Evolutionary conservation across 2,797 vertebrate genomes (phyloP), one percentile per base, ranked within the genome.

Genomic region (Numenius phaeopus): DNA sequence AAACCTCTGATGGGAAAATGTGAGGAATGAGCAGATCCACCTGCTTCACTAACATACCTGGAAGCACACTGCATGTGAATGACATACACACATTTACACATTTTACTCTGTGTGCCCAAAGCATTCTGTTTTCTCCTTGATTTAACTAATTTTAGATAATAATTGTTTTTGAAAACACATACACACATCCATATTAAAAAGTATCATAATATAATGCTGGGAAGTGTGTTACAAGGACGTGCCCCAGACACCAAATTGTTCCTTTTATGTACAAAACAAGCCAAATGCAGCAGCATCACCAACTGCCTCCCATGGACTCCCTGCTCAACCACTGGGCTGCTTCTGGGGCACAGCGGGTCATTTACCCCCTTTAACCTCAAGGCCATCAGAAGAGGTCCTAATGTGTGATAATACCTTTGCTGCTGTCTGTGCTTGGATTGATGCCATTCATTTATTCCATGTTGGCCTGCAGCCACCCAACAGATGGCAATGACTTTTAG

Each of bases 401-500:
- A 79, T 83, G 67, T 32, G 75, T 87, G 95, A 85, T 69, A 88
- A 87, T 70, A 89, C 92, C 88, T 90, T 46, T 67, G 89, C 75
- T 81, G 72, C 82, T 91, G 80, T 65, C 86, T 57, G 50, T 44
- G 73, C 64, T 61, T 29, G 50, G 81, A 79, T 62, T 83, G 90
- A n/a, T 82, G 83, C 86, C 92, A 80, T 24, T n/a, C 94, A 42
- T 77, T 71, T 37, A 57, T 29, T 85, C 86, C 3, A 2, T 2
- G 64, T 15, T 96, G 94, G 93, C 88, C 90, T 83, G 88, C 78
- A 96, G 94, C 86, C 93, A 93, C 86, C 72, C 93, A 87, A 17
- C 94, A 97, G 96, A 94, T 94, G 97, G 96, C 90, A 81, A 89
- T 62, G 96, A 65, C 95, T 95, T 93, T 93, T 76, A 89, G 71